phyloP scores from a whole-genome alignment of 2,888 invertebrate species.

The Portevinia maculata region DNA sequence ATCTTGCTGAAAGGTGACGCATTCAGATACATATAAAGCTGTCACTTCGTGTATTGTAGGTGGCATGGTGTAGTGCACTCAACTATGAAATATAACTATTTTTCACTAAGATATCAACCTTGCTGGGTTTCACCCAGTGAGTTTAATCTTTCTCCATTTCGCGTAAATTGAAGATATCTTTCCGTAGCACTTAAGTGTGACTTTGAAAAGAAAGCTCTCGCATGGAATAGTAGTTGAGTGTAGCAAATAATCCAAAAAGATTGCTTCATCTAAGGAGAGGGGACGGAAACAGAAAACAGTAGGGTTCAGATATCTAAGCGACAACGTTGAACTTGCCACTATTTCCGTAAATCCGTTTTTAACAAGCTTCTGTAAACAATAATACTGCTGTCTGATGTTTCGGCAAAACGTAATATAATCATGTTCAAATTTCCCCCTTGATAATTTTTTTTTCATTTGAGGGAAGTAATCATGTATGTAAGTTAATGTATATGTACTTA shows the following conservation, averaged over 20 bases:
- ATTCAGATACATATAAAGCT: constrained; percentile 41
- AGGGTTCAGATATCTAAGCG: constrained; percentile 49
- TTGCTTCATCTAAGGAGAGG: not conserved
- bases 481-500: no score
- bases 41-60: constrained; percentile 44
- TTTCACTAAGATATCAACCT: constrained; percentile 65
- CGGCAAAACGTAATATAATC: constrained; percentile 54
- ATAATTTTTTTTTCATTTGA: constrained; percentile 35
- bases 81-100: constrained; percentile 72
- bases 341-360: constrained; percentile 62
- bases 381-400: constrained; percentile 48
- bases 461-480: constrained; percentile 30
- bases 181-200: constrained; percentile 67
- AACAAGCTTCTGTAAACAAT: constrained; percentile 61
- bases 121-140: constrained; percentile 56
- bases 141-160: constrained; percentile 71
- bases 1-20: constrained; percentile 50
- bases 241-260: constrained; percentile 62
- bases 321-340: constrained; percentile 62
- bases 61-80: constrained; percentile 40
- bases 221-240: constrained; percentile 52
- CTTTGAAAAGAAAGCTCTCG: constrained; percentile 58
- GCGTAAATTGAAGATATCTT: constrained; percentile 72
- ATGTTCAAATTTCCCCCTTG: constrained; percentile 28
- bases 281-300: constrained; percentile 3